phyloP scores from a whole-genome alignment of 2,113 vertebrate species.

The Carassius gibelio region DNA sequence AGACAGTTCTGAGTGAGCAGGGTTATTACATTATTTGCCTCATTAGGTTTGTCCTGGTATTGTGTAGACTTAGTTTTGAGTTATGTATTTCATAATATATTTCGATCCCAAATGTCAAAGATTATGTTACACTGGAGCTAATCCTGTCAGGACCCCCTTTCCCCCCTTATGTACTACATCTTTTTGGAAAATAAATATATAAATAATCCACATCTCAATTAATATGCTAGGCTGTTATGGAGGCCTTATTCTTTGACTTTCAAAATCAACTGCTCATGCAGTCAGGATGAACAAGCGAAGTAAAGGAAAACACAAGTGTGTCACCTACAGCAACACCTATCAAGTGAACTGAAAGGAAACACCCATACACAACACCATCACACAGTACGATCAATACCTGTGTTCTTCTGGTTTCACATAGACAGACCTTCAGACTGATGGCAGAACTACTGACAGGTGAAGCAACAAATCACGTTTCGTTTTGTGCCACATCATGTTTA shows the following conservation, averaged over 20 bases:
- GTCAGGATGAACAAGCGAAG: not conserved
- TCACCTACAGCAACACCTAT: slow-evolving; percentile 47
- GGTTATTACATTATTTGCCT: slow-evolving; percentile 32
- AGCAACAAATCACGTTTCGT: too few species aligned
- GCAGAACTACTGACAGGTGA: too few species aligned
- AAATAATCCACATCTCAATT: not conserved
- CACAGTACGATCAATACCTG: slow-evolving; percentile 61
- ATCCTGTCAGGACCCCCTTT: not conserved
- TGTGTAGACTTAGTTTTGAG: not conserved
- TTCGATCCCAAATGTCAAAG: too few species aligned
- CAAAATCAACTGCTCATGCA: not conserved
- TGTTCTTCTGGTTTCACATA: slow-evolving; percentile 42
- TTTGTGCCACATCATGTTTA: too few species aligned
- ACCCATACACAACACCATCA: slow-evolving; percentile 60
- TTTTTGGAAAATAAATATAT: not conserved
- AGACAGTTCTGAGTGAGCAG: slow-evolving; percentile 9
- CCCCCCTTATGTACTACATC: not conserved
- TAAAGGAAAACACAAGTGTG: not conserved
- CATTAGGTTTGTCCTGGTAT: slow-evolving; percentile 30
- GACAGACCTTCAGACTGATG: too few species aligned
- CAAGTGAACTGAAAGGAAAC: slow-evolving; percentile 63
- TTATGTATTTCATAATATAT: not conserved
- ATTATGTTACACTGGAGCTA: not conserved
- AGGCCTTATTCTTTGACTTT: not conserved
- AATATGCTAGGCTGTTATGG: not conserved